Evolutionary conservation across 2,113 vertebrate genomes (phyloP), one percentile per base, ranked within the genome.

Genomic region (Megaleporinus macrocephalus): DNA sequence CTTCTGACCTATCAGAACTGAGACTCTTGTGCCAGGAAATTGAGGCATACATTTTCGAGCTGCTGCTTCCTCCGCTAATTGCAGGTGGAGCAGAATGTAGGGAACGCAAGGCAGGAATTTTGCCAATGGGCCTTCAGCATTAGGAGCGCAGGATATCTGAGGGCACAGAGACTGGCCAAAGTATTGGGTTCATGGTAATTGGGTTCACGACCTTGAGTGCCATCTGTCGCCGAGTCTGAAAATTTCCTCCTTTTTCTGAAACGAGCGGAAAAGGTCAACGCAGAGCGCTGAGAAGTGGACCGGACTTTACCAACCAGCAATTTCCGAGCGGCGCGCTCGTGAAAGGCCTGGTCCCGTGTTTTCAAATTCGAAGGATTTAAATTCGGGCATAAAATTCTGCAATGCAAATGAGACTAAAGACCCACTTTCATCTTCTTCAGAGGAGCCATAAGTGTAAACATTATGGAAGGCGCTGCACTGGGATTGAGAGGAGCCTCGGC

Each of bases 191-290:
- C 66, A 47, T 70, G 66, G 36, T 84, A 86, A 86, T 86, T 86
- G 82, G 82, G 79, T 86, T 84, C 78, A 44, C 81, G 82, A 80
- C 82, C 85, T 81, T 84, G 41, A 81, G 78, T 66, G 74, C 73
- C 63, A 81, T 75, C 78, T 27, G 61, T 84, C 74, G 73, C 30
- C 27, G 76, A 68, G 61, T 73, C 63, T 29, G 75, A 65, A 80
- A 80, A 80, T 86, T 76, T 78, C 55, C 29, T 65, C 41, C 49
- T n/a, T n/a, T n/a, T n/a, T n/a, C n/a, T n/a, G 44, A 81, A 74
- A 86, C 81, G 83, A 86, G 49, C 77, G 59, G 49, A 86, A 83
- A 72, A 73, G n/a, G 82, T 81, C 74, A 73, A 75, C 82, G 81
- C 73, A 3, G 3, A 3, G 18, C 24, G 61, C 69, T 77, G 18